These are phyloP conservation scores for Amia ocellicauda DNA, from an alignment of 2,113 vertebrate genomes.

Conservation along the genomic window DNA sequence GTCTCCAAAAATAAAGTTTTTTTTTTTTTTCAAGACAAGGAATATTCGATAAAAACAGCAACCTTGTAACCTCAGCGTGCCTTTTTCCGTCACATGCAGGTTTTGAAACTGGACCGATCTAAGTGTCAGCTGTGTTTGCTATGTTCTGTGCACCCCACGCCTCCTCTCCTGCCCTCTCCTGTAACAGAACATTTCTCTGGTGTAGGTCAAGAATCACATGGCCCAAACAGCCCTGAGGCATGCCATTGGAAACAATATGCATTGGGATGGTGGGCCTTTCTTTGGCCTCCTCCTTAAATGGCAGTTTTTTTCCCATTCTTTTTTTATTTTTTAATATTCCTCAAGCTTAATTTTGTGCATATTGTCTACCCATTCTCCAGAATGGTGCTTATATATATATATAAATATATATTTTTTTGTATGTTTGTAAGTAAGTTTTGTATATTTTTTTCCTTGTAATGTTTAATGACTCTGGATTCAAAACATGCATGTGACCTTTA, in stretches of 20 bases:
- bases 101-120: slow-evolving; percentile 83
- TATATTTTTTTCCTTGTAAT: slow-evolving; percentile 74
- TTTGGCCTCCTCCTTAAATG: slow-evolving; percentile 49
- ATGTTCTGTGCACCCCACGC: slow-evolving; percentile 26
- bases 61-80: slow-evolving; percentile 93
- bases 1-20: slow-evolving; percentile 70
- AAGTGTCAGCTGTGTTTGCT: slow-evolving; percentile 41
- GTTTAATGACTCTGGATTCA: slow-evolving; percentile 73
- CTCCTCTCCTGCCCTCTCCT: slow-evolving; percentile 12
- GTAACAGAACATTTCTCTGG: slow-evolving; percentile 33
- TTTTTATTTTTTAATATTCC: slow-evolving; percentile 30
- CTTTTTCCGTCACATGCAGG: slow-evolving; percentile 80
- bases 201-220: slow-evolving; percentile 59
- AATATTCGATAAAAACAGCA: slow-evolving; percentile 56
- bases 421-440: slow-evolving; percentile 93
- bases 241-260: slow-evolving; percentile 34
- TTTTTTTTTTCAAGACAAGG: slow-evolving; percentile 46
- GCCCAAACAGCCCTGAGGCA: slow-evolving; percentile 50
- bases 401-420: slow-evolving; percentile 77
- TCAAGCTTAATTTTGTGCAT: slow-evolving; percentile 62
- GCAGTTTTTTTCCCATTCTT: slow-evolving; percentile 29
- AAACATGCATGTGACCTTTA: slow-evolving; percentile 72
- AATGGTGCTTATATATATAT: slow-evolving; percentile 89
- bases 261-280: slow-evolving; percentile 32
- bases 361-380: slow-evolving; percentile 66